Percentiles rank a stretch among this genome's conserved stretches.
Conservation (phyloP, 1,140 invertebrate genomes). For the Myzus persicae region DNA sequence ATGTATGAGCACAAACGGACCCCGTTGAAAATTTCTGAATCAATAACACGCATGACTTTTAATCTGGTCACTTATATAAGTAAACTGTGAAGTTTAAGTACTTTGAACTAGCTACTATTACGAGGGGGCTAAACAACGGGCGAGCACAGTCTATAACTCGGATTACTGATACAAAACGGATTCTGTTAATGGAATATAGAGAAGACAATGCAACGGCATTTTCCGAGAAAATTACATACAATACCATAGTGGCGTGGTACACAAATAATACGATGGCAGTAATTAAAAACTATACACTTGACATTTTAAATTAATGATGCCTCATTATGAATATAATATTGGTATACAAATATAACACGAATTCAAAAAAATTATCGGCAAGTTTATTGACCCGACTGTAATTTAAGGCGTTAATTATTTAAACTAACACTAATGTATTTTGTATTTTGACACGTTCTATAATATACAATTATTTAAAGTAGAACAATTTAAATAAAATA, state of each 20-base stretch:
- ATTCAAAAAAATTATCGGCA: neutral
- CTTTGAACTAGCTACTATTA: neutral
- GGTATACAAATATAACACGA: neutral
- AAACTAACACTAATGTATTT: slow-evolving; percentile 1
- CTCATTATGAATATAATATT: slow-evolving; percentile 10
- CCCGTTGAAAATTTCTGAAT: neutral
- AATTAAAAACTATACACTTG: slow-evolving; percentile 43
- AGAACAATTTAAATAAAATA: neutral
- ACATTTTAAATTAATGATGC: slow-evolving; percentile 40
- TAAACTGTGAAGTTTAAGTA: neutral
- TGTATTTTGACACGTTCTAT: neutral
- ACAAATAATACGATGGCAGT: neutral
- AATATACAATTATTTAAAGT: neutral
- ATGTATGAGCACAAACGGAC: neutral
- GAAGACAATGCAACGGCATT: slow-evolving; percentile 15
- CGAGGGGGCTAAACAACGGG: neutral
- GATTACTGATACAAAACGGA: slow-evolving; percentile 25
- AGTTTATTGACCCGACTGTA: neutral
- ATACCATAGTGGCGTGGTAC: neutral
- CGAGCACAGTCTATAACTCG: neutral
- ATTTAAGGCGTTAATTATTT: neutral
- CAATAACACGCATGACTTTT: neutral
- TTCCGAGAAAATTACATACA: slow-evolving; percentile 7
- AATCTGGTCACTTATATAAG: neutral
- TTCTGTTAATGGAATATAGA: slow-evolving; percentile 37